phyloP scores from a whole-genome alignment of 2,797 vertebrate species.

The Morelia viridis region DNA sequence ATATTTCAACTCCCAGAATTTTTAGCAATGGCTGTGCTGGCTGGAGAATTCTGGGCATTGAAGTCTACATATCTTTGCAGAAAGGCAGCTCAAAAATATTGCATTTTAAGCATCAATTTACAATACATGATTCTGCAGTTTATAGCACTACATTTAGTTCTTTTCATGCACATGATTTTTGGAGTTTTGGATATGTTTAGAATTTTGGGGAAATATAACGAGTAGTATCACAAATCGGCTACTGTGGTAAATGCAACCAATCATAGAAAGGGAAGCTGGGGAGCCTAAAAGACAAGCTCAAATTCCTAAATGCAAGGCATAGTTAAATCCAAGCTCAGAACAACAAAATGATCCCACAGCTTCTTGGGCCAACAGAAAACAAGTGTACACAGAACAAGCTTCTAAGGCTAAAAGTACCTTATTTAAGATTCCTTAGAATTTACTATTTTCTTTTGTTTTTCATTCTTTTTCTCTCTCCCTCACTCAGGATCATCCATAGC shows the following conservation, averaged over 20 bases:
- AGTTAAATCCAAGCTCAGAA: neutral
- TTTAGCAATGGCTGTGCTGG: neutral
- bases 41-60: neutral
- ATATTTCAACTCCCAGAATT: neutral
- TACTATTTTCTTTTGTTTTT: neutral
- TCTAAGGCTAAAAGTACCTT: neutral
- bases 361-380: neutral
- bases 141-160: neutral
- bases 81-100: neutral
- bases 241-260: neutral
- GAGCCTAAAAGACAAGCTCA: neutral
- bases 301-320: neutral
- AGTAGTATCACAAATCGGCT: neutral
- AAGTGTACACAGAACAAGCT: neutral
- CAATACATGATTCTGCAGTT: neutral
- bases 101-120: neutral
- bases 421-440: neutral
- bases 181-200: neutral
- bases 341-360: neutral
- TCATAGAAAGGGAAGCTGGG: neutral
- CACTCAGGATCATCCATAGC: neutral
- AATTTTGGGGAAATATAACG: neutral
- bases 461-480: neutral
- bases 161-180: neutral
- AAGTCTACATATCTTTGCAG: neutral